Base-by-base conservation (phyloP, 2,888 invertebrate genomes). In the Diarsia brunnea region DNA sequence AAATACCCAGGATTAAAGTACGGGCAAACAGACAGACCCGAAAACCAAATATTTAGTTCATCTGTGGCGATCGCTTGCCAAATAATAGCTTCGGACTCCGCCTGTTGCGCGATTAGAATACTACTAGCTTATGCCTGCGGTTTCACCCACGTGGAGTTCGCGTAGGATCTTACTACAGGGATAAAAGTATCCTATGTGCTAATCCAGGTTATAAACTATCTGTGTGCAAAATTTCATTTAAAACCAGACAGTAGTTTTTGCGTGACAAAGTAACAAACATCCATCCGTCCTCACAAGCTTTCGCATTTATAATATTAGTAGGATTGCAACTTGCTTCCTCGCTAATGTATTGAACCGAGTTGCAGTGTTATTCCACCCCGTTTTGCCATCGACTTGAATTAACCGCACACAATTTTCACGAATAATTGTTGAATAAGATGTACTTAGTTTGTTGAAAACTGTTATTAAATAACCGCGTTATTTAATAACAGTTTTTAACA, bases 101-200 rank as follows among this genome's bases (percentile, higher is more conserved):
- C 76, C 73, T 84, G 73, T 77, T 74, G 77, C 74, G 49, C 60
- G 83, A 84, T 84, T 87, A 81, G 72, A 84, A 75, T 81, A 81
- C 84, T 74, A 86, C 8, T 38, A 5, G 38, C 38, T 38, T 38
- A 38, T 38, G 38, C 38, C 38, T 8, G 38, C 38, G 38, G 38
- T 8, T 38, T 38, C 8, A 38, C 8, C 38, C 38, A 8, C 38
- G 38, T 38, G 8, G 38, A 38, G 38, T 38, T 38, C 38, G 38
- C 38, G 38, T 38, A 8, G 38, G 7, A 38, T 38, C 38, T 38
- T 38, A 38, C 38, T 38, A 7, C 38, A 7, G 7, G 38, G 38
- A 38, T 38, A 38, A 38, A 38, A 38, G 8, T 38, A 38, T 8
- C 8, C 38, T 38, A 38, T 38, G 8, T 38, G 38, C 8, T 38